Evolutionary conservation across 2,888 invertebrate genomes (phyloP).

Genomic region (Tiphia femorata): DNA sequence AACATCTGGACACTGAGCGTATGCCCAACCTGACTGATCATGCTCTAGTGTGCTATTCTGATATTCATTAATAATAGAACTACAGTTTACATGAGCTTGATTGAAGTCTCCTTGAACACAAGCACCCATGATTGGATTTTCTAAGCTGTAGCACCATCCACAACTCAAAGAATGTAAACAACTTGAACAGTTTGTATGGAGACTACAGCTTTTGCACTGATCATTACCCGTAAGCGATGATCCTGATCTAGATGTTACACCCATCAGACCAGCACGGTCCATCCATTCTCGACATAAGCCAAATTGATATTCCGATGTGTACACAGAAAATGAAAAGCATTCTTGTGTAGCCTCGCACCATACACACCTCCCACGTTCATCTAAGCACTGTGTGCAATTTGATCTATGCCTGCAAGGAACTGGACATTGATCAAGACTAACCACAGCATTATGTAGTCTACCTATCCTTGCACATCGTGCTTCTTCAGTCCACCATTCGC

Average conservation of each 20-base stretch:
- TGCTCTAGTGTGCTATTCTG: constrained; percentile 69
- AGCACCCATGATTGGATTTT: constrained; percentile 88
- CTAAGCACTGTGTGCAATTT: constrained; percentile 86
- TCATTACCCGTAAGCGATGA: constrained; percentile 68
- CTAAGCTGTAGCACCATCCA: constrained; percentile 93
- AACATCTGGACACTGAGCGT: constrained; percentile 92
- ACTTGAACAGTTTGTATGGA: constrained; percentile 81
- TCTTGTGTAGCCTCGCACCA: constrained; percentile 95
- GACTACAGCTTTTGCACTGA: constrained; percentile 85
- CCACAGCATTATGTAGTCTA: constrained; percentile 77
- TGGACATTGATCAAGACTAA: constrained; percentile 79
- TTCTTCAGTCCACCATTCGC: constrained; percentile 95
- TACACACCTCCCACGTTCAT: constrained; percentile 89
- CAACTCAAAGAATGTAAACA: constrained; percentile 89
- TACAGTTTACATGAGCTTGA: constrained; percentile 81
- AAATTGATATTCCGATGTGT: constrained; percentile 94
- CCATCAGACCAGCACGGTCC: constrained; percentile 77
- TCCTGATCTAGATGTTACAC: constrained; percentile 61
- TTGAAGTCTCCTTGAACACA: constrained; percentile 91
- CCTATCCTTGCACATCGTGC: constrained; percentile 88
- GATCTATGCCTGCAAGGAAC: constrained; percentile 83
- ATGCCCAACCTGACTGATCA: constrained; percentile 87
- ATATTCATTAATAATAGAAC: constrained; percentile 73
- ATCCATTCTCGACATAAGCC: constrained; percentile 95
- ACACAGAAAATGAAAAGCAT: constrained; percentile 96